Evolutionary conservation across 2,113 vertebrate genomes (phyloP), one percentile per base, ranked within the genome.

Genomic region (Gobius niger): DNA sequence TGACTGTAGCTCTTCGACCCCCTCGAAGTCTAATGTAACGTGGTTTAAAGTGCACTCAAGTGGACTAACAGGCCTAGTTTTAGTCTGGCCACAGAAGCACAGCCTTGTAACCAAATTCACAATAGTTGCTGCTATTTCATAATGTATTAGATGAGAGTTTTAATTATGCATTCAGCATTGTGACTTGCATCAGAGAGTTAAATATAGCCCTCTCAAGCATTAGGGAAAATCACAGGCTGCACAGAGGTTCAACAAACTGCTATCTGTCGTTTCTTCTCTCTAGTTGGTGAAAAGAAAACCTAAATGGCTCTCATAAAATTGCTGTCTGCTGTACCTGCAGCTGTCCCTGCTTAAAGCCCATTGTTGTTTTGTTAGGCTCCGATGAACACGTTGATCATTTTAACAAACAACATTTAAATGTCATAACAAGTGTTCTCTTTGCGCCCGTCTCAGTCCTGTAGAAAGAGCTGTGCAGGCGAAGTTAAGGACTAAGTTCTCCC

Each of bases 131-230:
- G 57, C 57, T 60, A 60, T 42, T 60, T 60, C 57, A 60, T 60
- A 60, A 60, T 60, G 57, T 60, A 60, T 60, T 60, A 60, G 57
- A n/a, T 54, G 52, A 9, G 52, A 42, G 57, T 60, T 60, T 60
- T 60, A 60, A 60, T 60, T 60, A 60, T 60, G 57, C 57, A 60
- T 60, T n/a, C 57, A 60, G 57, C 57, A 60, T 60, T 60, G 57
- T 60, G 57, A 44, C 57, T 60, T 60, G 57, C 57, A 60, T 60
- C 57, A 60, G 57, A 59, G 56, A 42, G 57, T 60, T 60, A 60
- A 60, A 60, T 60, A 60, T 60, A 60, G 57, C 40, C 13, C 40
- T 60, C 34, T n/a, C 14, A 42, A 44, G 40, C 40, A 60, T 44
- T 40, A 60, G 34, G 19, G 24, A 60, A 40, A 60, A 60, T 60